Conservation (phyloP, 2,888 invertebrate species). For the Lamellibrachia columna region DNA sequence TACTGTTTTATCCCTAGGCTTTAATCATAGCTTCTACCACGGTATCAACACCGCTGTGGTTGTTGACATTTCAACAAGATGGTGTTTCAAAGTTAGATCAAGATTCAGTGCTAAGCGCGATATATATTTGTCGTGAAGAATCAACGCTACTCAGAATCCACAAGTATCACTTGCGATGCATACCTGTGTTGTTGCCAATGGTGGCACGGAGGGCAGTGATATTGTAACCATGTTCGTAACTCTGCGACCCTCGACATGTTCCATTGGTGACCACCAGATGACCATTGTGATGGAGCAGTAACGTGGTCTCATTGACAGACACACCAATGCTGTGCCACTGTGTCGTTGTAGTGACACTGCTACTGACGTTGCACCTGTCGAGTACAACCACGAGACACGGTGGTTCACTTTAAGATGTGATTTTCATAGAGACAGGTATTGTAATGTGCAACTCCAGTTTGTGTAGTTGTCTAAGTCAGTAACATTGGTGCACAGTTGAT, state of each 20-base stretch:
- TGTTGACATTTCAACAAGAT: no score
- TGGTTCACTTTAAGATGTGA: neutral
- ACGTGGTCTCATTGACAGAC: neutral
- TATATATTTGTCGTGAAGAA: no score
- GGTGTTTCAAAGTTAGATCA: no score
- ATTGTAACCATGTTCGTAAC: neutral
- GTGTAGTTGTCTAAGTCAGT: no score
- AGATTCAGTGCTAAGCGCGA: no score
- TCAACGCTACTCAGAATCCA: neutral
- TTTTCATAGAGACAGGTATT: neutral
- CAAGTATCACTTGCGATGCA: neutral
- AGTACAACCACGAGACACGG: neutral
- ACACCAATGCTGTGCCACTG: neutral
- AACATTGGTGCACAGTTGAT: no score
- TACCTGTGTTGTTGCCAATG: conserved; percentile 4
- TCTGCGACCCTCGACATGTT: neutral
- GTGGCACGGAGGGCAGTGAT: neutral
- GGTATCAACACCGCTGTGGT: no score
- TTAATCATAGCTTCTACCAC: no score
- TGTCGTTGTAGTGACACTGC: neutral
- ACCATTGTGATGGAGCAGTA: neutral
- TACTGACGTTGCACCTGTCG: neutral
- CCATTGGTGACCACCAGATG: neutral
- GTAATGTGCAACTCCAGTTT: neutral
- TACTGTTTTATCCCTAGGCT: no score